Evolutionary conservation across 2,113 vertebrate genomes (phyloP).

Genomic region (Phaethornis superciliosus): DNA sequence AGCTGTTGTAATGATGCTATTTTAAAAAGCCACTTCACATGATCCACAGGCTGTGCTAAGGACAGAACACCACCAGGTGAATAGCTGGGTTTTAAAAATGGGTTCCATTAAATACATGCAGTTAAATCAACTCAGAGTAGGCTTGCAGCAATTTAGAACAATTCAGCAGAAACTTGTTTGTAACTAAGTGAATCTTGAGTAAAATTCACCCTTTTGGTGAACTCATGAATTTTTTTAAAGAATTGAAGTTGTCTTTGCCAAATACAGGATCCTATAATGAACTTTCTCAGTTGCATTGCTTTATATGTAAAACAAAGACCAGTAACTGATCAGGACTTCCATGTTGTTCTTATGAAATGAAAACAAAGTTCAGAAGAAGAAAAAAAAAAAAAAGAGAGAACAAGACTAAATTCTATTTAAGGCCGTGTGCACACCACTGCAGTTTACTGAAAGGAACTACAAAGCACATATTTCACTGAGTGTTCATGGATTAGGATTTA

Average conservation of each 20-base stretch:
- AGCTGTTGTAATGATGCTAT: rapidly evolving
- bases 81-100: not conserved
- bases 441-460: not conserved
- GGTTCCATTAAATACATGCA: not conserved
- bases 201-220: not conserved
- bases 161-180: not conserved
- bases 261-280: not conserved
- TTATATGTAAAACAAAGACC: not conserved
- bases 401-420: not conserved
- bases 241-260: not conserved
- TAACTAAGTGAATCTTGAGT: not conserved
- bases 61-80: not conserved
- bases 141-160: not conserved
- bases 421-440: not conserved
- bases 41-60: not conserved
- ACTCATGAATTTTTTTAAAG: not conserved
- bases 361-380: not conserved
- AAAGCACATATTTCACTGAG: not conserved
- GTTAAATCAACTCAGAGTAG: not conserved
- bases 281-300: not conserved
- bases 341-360: rapidly evolving
- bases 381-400: not conserved
- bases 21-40: not conserved
- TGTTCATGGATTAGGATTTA: not conserved
- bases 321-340: not conserved